Evolutionary conservation across 2,113 vertebrate genomes (phyloP).

Genomic region (Chaenogobius annularis): DNA sequence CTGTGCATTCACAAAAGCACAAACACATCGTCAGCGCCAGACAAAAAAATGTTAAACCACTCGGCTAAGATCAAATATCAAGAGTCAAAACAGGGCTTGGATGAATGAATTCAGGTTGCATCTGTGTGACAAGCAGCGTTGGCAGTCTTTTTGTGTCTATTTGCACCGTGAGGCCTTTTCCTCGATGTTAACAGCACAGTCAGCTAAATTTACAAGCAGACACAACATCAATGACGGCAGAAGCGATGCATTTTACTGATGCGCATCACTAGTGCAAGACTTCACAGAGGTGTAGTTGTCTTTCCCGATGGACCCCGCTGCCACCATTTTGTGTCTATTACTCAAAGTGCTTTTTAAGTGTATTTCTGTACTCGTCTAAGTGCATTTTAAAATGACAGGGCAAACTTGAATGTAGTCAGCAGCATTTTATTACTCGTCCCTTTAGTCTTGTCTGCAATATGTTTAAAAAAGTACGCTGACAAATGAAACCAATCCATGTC

Average conservation of each 20-base stretch:
- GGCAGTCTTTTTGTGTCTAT: constrained; percentile 12
- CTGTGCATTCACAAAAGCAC: constrained; percentile 64
- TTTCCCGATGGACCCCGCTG: constrained; percentile 14
- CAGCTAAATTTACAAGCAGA: constrained; percentile 22
- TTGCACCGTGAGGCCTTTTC: constrained; percentile 18
- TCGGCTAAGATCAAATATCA: constrained; percentile 3
- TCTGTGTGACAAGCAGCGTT: constrained; percentile 11
- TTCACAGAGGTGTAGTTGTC: constrained; percentile 14
- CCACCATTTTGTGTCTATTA: constrained; percentile 10
- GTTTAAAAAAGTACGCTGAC: not conserved
- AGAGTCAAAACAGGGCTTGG: not conserved
- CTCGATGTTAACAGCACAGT: constrained; percentile 23
- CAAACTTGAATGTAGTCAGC: not conserved
- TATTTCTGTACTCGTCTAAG: constrained; percentile 14
- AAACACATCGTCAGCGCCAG: not conserved
- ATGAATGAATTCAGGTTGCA: not conserved
- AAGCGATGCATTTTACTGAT: constrained; percentile 28
- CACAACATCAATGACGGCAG: constrained; percentile 13
- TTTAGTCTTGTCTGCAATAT: not conserved
- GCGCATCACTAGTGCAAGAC: constrained; percentile 22
- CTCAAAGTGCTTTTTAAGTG: constrained; percentile 13
- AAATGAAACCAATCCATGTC: not conserved
- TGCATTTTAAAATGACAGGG: constrained; percentile 3
- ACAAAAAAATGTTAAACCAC: not conserved
- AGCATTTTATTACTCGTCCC: not conserved